Conservation (phyloP, 2,113 vertebrate species). For the Leucopternis melanops region DNA sequence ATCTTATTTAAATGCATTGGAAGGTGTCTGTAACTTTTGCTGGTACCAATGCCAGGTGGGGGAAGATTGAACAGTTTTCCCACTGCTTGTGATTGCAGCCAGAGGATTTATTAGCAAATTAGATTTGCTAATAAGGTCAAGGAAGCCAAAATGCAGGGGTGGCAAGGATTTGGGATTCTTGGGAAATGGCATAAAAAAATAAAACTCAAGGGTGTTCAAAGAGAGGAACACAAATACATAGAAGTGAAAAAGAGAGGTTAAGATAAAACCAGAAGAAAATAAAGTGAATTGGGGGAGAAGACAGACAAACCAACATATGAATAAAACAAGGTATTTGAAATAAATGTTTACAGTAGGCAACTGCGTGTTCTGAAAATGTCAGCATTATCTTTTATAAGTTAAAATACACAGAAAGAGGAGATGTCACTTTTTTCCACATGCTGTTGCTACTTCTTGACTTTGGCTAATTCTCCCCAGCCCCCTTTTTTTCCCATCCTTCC, state of each 20-base stretch:
- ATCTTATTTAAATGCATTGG: background rate
- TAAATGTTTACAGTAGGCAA: background rate
- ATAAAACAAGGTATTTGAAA: background rate
- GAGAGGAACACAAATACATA: background rate
- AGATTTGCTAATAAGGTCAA: background rate
- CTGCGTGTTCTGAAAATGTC: background rate
- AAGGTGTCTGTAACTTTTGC: background rate
- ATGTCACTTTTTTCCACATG: background rate
- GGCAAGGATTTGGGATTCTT: background rate
- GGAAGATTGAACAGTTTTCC: background rate
- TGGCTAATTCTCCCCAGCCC: background rate
- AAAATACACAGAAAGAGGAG: background rate
- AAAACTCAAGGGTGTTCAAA: background rate
- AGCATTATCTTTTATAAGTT: background rate
- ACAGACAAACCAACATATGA: background rate
- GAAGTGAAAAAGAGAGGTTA: background rate
- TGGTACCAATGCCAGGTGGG: background rate
- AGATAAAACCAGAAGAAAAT: background rate
- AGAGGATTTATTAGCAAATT: slow-evolving; percentile 28
- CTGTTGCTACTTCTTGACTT: background rate
- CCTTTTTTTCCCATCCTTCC: background rate
- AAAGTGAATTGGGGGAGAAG: background rate
- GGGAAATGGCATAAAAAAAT: background rate
- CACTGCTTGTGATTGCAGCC: background rate
- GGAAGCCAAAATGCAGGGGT: background rate